These are phyloP conservation scores for Drosophila paranaensis DNA, from an alignment of 2,888 invertebrate genomes.

Conservation along the genomic window DNA sequence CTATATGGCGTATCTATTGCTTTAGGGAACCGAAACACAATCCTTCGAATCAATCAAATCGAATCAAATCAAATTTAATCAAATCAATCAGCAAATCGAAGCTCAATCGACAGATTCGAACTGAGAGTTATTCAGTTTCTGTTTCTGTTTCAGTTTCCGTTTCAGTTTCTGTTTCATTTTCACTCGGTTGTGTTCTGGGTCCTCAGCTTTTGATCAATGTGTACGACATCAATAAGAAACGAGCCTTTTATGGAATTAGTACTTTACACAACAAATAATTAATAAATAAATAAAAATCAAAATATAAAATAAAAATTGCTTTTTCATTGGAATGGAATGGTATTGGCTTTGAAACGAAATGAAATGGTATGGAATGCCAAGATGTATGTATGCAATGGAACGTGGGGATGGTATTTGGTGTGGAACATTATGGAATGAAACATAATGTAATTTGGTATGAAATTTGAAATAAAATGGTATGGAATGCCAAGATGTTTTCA, in stretches of 20 bases:
- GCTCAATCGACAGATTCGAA: neutral
- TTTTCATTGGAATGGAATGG: neutral
- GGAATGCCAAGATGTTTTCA: neutral
- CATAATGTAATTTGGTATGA: neutral
- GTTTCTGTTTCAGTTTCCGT: neutral
- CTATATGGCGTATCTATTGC: constrained; percentile 24
- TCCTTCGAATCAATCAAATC: constrained; percentile 6
- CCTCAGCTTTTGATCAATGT: constrained; percentile 43
- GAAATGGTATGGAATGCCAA: neutral
- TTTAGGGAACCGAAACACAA: constrained; percentile 33
- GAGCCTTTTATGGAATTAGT: constrained; percentile 62
- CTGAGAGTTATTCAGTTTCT: neutral
- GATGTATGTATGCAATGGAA: neutral
- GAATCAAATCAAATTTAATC: neutral
- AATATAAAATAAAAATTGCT: neutral
- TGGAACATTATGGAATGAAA: neutral
- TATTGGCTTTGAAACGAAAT: too few species aligned
- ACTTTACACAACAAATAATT: constrained; percentile 50
- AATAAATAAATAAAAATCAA: constrained; percentile 10
- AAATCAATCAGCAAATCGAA: neutral
- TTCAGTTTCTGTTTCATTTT: neutral
- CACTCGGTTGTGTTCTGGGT: constrained; percentile 40
- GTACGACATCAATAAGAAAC: constrained; percentile 37
- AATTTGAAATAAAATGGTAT: neutral
- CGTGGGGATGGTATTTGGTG: neutral